phyloP scores from a whole-genome alignment of 2,113 vertebrate species.

The Agapornis roseicollis region DNA sequence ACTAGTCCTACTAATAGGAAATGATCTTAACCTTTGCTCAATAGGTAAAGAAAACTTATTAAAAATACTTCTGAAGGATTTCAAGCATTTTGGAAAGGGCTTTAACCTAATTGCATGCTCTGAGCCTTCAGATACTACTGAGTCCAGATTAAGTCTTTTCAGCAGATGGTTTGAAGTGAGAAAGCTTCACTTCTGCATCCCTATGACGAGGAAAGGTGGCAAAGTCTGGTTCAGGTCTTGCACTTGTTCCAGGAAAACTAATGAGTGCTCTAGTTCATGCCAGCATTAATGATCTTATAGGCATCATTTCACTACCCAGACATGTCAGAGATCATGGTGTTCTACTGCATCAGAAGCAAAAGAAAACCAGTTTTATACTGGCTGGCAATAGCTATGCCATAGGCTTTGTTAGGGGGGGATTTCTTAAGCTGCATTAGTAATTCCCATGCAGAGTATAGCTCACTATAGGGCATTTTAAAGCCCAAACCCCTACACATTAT shows the following conservation, averaged over 20 bases:
- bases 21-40: background rate
- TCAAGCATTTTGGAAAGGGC: background rate
- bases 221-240: background rate
- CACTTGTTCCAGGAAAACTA: background rate
- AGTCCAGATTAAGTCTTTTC: background rate
- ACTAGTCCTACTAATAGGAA: background rate
- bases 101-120: background rate
- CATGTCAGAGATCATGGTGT: background rate
- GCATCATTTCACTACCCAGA: background rate
- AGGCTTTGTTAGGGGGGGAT: background rate
- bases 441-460: background rate
- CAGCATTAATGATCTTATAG: background rate
- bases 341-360: background rate
- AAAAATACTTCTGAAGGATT: background rate
- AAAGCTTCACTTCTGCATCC: background rate
- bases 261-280: background rate
- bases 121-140: background rate
- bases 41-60: background rate
- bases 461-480: background rate
- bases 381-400: background rate
- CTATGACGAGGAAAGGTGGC: background rate
- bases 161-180: background rate
- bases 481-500: rapidly evolving
- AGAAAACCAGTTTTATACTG: background rate
- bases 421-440: background rate